A percentile compares a stretch with the other conserved stretches of the same genome.
These are phyloP conservation scores for Parazoanthus swiftii DNA, from an alignment of 92 coral and sea anemone genomes.

Conservation along the genomic window DNA sequence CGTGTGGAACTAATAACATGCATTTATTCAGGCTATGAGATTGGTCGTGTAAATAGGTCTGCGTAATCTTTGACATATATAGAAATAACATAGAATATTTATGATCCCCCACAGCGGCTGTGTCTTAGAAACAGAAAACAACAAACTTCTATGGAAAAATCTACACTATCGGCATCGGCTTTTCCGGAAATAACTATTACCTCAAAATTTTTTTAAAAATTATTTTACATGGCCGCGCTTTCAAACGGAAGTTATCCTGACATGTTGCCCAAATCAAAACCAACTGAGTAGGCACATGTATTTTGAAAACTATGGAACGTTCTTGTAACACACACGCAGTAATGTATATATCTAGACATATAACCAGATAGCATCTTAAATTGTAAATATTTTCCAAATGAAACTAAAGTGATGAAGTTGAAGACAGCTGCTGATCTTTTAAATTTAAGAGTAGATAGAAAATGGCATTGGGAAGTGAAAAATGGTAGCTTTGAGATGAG, in stretches of 20 bases:
- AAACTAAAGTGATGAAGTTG: not conserved
- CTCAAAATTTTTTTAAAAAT: slow-evolving; percentile 9
- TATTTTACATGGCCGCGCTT: not conserved
- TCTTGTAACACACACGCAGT: not conserved
- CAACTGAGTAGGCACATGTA: not conserved
- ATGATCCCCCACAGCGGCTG: slow-evolving; percentile 4
- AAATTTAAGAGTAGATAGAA: not conserved
- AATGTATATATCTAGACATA: not conserved
- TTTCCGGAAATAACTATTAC: slow-evolving; percentile 24
- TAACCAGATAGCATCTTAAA: not conserved
- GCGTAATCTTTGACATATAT: slow-evolving; percentile 10
- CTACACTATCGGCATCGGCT: too few relatives aligned
- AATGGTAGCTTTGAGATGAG: too few relatives aligned
- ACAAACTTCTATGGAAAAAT: not conserved
- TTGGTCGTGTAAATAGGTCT: slow-evolving; percentile 15
- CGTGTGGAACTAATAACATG: slow-evolving; percentile 30
- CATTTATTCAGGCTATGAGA: slow-evolving; percentile 14
- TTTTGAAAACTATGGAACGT: not conserved
- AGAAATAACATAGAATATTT: slow-evolving; percentile 30
- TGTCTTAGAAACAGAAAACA: slow-evolving; percentile 19
- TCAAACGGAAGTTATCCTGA: slow-evolving; percentile 21
- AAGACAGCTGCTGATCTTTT: not conserved
- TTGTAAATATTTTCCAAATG: slow-evolving; percentile 6
- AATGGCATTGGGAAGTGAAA: too few relatives aligned
- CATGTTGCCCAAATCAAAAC: not conserved